These are phyloP conservation scores for Spatulosminthurus flaviceps DNA, from an alignment of 2,888 invertebrate genomes.

Conservation along the genomic window DNA sequence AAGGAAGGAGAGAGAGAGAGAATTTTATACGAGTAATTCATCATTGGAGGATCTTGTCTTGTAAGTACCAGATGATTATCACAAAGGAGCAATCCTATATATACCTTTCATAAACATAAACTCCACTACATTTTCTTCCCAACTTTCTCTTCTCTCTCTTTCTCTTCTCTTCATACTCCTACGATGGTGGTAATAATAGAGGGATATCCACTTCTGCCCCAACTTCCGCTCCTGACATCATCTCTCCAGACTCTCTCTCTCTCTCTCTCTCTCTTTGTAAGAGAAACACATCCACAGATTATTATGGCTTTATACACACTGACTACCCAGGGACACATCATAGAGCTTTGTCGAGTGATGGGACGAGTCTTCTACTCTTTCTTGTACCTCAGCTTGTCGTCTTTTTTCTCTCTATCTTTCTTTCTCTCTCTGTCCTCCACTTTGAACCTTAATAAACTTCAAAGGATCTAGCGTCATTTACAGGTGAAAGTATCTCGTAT, in stretches of 20 bases:
- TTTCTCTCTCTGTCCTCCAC: too few species aligned
- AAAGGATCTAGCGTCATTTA: too few species aligned
- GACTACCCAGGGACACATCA: slow-evolving; percentile 9
- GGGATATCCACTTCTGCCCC: neutral
- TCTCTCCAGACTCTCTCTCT: neutral
- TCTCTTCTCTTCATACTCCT: too few species aligned
- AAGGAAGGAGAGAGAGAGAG: neutral
- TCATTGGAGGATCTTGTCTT: slow-evolving; percentile 12
- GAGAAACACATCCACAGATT: slow-evolving; percentile 3
- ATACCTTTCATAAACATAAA: slow-evolving; percentile 18
- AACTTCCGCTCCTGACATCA: neutral
- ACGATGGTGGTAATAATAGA: neutral
- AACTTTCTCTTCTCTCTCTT: too few species aligned
- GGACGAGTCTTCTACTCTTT: neutral
- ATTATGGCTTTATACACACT: slow-evolving; percentile 18
- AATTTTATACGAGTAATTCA: slow-evolving; percentile 12
- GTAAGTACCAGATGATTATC: slow-evolving; percentile 5
- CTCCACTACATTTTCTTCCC: neutral
- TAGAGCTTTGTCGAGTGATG: neutral
- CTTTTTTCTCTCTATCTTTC: neutral
- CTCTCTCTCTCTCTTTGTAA: neutral
- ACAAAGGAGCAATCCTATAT: neutral
- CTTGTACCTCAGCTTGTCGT: neutral
- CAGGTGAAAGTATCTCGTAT: too few species aligned
- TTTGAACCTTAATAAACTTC: too few species aligned